Evolutionary conservation across 2,113 vertebrate species (phyloP), one percentile per base, ranked within the genome.

Genomic region (Choloepus hoffmanni): DNA sequence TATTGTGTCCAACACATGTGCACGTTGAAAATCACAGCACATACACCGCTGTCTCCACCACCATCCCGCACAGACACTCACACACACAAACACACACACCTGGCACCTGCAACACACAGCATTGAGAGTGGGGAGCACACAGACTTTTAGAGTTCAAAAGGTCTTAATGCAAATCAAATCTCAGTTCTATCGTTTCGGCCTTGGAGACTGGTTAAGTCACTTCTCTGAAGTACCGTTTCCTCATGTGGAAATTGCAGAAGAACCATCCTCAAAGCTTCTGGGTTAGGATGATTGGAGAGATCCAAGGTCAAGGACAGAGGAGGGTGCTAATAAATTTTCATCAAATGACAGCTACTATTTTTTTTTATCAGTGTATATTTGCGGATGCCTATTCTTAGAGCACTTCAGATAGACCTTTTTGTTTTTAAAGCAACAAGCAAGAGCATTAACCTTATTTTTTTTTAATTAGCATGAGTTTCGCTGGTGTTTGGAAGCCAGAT

Each of bases 401-500:
- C 33, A 62, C n/a, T 77, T 77, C 72, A 73, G 4, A 74, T 50
- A 89, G 72, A 67, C 19, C 23, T 5, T 53, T 10, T 55, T 21
- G 45, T 89, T 88, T 88, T 82, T 18, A 15, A 10, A 11, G 4
- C 19, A 63, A 74, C 18, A 26, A 90, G 78, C 16, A 92, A 24
- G 0, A 28, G 30, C 30, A 78, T 78, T 95, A 77, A 48, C 14
- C 94, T 73, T 45, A 16, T 28, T 43, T 43, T 95, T 93, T 85
- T 85, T 7, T 0, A 82, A 81, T 87, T 96, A 76, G 23, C 62
- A 43, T 16, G n/a, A 85, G 83, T 93, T 55, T 65, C 84, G 0
- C 30, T 86, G 45, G 85, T 68, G 53, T 92, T 96, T 18, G 90
- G 76, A 95, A 45, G 85, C 96, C 79, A 92, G 86, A 94, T 95